Conservation (phyloP, 2,113 vertebrate species). For the Phalacrocorax pelagicus region DNA sequence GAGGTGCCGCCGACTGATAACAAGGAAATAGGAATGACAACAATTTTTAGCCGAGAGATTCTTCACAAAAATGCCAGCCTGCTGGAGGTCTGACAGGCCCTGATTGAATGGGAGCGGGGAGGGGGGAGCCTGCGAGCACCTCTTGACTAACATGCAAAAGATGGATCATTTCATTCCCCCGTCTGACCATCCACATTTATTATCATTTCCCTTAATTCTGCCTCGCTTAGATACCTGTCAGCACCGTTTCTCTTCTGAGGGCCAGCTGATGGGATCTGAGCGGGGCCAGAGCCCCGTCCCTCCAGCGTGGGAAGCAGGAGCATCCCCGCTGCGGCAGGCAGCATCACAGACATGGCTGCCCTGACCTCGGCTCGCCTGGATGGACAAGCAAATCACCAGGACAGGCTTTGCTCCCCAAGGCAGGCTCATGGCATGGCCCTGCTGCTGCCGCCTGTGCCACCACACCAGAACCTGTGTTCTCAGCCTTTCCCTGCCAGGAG, state of each 20-base stretch:
- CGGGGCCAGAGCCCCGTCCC: not conserved
- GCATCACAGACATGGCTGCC: not conserved
- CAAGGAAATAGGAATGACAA: slow-evolving; percentile 99
- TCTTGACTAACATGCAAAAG: slow-evolving; percentile 89
- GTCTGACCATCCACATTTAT: slow-evolving; percentile 83
- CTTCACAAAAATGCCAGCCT: slow-evolving; percentile 92
- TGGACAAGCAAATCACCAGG: accelerated
- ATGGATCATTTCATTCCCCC: slow-evolving; percentile 92
- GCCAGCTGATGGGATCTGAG: slow-evolving; percentile 57
- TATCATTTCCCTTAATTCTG: slow-evolving; percentile 73
- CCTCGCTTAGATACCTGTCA: slow-evolving; percentile 68
- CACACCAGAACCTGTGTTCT: accelerated
- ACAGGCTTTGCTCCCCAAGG: not conserved
- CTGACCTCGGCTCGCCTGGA: not conserved
- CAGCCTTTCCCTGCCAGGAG: not conserved
- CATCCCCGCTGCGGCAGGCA: not conserved
- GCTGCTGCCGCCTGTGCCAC: not conserved
- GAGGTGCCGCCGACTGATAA: slow-evolving; percentile 88
- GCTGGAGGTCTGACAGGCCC: slow-evolving; percentile 84
- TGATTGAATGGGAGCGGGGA: slow-evolving; percentile 83
- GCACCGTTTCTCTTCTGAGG: slow-evolving; percentile 55
- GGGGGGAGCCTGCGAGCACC: slow-evolving; percentile 67
- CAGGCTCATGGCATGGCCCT: not conserved
- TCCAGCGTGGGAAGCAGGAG: accelerated
- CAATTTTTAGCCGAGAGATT: slow-evolving; percentile 98